Evolutionary conservation across 2,797 vertebrate genomes (phyloP).

Genomic region (Pelochelys cantorii): DNA sequence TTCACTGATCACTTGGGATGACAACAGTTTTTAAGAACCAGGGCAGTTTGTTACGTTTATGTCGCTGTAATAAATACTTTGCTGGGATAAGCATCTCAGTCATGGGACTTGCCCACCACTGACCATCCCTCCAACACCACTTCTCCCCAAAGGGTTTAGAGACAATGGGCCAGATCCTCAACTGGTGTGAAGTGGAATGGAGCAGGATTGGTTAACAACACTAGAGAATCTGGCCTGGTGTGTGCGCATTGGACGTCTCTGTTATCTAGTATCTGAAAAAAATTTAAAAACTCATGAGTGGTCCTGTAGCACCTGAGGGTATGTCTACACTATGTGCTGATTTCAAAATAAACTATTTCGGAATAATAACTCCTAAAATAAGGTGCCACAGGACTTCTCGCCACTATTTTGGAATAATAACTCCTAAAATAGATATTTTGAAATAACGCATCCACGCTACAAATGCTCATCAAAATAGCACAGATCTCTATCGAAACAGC

Average conservation of each 20-base stretch:
- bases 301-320: no score
- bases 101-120: background rate
- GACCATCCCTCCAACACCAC: background rate
- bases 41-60: background rate
- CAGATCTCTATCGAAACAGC: no score
- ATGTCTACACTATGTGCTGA: no score
- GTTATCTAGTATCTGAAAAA: background rate
- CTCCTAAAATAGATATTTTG: no score
- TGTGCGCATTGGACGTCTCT: background rate
- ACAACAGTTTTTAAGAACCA: background rate
- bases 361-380: no score
- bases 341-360: no score
- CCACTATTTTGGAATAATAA: no score
- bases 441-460: no score
- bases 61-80: background rate
- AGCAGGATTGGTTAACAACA: fast-evolving
- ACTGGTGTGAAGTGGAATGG: fast-evolving
- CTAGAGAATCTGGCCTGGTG: background rate
- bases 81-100: background rate
- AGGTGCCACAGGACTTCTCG: no score
- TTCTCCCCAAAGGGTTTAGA: fast-evolving
- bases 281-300: no score
- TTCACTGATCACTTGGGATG: background rate
- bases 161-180: background rate
- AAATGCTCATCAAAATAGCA: no score